Evolutionary conservation across 2,113 vertebrate genomes (phyloP), one percentile per base, ranked within the genome.

Genomic region (Maccullochella peelii): DNA sequence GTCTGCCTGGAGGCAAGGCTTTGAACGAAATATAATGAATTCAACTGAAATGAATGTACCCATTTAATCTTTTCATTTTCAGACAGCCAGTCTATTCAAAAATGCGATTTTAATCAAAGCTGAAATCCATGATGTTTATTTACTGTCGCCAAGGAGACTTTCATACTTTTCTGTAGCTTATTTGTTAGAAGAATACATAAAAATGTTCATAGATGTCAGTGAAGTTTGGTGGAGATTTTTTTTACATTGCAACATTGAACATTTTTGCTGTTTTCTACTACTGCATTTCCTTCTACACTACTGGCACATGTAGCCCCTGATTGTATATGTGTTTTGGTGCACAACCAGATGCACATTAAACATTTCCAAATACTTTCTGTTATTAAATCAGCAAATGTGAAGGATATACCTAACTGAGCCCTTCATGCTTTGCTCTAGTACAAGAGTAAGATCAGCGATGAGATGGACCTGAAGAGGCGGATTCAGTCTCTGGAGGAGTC

Each of bases 401-500:
- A 27, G 27, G 23, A 18, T 6, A 14, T 10, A 3, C 1, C 44
- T 75, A 6, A 50, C 36, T 18, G 49, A 80, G 20, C 18, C 40
- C 8, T 61, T 16, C 23, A 0, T 44, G 18, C 63, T 57, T 49
- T 8, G 38, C 73, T 50, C 52, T 96, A 97, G 54, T 99, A 98
- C 94, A 99, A 99, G 94, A 96, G 94, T 86, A 98, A 96, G 95
- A 96, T 99, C 91, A 97, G 96, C 21, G 98, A 99, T 75, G 98
- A 99, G 94, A 94, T 96, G 89, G 98, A 99, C 93, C 96, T 99
- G 77, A 97, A 96, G 94, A 95, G 95, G 83, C 97, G 97, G 93
- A 98, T 99, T 85, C 97, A 99, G 88, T 97, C 97, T 42, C 95
- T 99, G 86, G 98, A 99, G 93, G 97, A 99, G 42, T 99, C 98